These are phyloP conservation scores for Octopus bimaculoides DNA, from an alignment of 1,140 invertebrate species.

Conservation along the genomic window DNA sequence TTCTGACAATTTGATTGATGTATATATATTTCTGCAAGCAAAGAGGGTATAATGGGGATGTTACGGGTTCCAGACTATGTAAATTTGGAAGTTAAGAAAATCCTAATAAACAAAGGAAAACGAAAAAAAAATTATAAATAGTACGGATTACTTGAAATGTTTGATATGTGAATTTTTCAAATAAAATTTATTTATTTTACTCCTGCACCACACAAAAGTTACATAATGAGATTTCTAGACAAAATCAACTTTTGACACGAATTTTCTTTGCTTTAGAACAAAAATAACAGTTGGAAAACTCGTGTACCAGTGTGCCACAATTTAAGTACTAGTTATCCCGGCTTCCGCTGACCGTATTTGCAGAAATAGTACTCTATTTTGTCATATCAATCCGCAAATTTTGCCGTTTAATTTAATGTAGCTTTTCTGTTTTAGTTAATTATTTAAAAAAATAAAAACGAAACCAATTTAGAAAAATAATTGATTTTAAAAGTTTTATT, in stretches of 20 bases:
- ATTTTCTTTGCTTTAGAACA: not conserved
- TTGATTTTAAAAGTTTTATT: too few species aligned
- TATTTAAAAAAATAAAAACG: too few species aligned
- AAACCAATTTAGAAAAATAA: too few species aligned
- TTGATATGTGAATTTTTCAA: conserved; percentile 4
- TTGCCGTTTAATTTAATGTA: not conserved
- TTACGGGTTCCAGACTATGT: not conserved
- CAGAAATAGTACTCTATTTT: not conserved
- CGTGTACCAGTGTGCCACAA: not conserved
- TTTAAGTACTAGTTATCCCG: conserved; percentile 4
- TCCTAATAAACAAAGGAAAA: conserved; percentile 5
- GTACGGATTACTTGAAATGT: conserved; percentile 3
- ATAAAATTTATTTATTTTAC: conserved; percentile 3
- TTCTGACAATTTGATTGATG: too few species aligned
- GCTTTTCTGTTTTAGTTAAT: too few species aligned
- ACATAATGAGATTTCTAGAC: not conserved
- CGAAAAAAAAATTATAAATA: conserved; percentile 3
- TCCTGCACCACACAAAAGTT: not conserved
- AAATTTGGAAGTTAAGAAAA: conserved; percentile 3
- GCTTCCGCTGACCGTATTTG: conserved; percentile 4
- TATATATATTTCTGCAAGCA: too few species aligned
- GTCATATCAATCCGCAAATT: not conserved
- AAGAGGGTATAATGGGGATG: too few species aligned
- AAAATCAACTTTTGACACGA: not conserved
- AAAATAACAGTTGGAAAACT: not conserved